Conservation (phyloP, 2,888 invertebrate species). For the Limnephilus marmoratus region DNA sequence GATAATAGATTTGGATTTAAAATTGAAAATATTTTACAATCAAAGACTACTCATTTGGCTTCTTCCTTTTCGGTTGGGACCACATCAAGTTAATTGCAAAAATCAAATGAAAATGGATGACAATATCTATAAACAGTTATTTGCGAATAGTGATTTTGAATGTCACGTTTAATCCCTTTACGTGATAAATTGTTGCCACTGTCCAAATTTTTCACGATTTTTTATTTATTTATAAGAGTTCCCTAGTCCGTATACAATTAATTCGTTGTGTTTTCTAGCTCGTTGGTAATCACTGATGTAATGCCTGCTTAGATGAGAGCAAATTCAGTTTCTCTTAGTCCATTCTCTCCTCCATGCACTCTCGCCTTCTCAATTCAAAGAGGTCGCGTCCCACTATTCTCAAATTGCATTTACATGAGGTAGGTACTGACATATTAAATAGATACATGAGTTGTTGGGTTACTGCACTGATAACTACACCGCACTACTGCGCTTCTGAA, state of each 20-base stretch:
- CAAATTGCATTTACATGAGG: background rate
- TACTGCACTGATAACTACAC: background rate
- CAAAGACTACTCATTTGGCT: no score
- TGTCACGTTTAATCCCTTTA: no score
- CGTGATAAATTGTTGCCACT: no score
- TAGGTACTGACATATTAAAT: background rate
- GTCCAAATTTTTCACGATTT: no score
- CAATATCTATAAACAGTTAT: no score
- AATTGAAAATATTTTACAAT: no score
- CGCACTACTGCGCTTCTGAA: background rate
- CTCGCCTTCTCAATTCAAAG: slow-evolving; percentile 37
- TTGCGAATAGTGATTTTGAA: no score
- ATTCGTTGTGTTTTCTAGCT: background rate
- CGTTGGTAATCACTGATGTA: background rate
- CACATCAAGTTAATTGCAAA: no score
- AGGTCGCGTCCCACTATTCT: slow-evolving; percentile 44
- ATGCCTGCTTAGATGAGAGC: background rate
- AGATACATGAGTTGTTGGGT: background rate
- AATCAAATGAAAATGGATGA: no score
- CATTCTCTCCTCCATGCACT: slow-evolving; percentile 41
- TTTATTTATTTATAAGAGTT: no score
- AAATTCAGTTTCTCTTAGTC: slow-evolving; percentile 28
- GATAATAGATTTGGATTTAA: no score
- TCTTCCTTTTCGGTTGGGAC: no score
- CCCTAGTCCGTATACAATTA: background rate